Base-by-base conservation (phyloP, 2,888 invertebrate species). In the Oxyteleia sp. region DNA sequence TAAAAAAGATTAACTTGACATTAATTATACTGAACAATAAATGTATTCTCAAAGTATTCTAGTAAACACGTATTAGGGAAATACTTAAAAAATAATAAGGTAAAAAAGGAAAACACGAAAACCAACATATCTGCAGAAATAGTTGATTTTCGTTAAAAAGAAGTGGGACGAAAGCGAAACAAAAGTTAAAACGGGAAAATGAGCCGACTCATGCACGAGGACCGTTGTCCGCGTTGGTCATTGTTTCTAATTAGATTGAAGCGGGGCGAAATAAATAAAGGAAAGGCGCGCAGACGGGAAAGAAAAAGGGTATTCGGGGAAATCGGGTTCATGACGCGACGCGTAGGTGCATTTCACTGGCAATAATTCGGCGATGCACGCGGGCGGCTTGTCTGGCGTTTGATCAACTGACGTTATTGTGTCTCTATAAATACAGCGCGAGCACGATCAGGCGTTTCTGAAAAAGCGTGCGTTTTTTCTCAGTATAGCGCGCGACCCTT, bases 331-430 rank as follows among this genome's bases (percentile, higher is more conserved):
- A 53, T 63, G 55, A 59, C 55, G 64, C 51, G 45, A 23, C 49
- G 71, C 71, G 59, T 75, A 76, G 55, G 78, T 64, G 72, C 49
- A 49, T 74, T 83, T 76, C 72, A 74, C 66, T 53, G 11, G 79
- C 79, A 82, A 82, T 84, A 82, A 84, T 84, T 84, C 55, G 68
- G 63, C 43, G 74, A 71, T 78, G 68, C 68, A 74, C 68, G 84
- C 68, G 53, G 59, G 84, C 68, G 53, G 59, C 84, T 87, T 80
- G 84, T 84, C 84, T 89, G 89, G 88, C 90, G 86, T 87, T 89
- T 86, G 86, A 88, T 90, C 89, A 89, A 89, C 88, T 88, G 85
- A 84, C 88, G 86, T 90, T 89, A 89, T 90, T 89, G 85, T 88
- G 79, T 49, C 57, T 82, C 86, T 86, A 85, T 71, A 88, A 88